phyloP scores from a whole-genome alignment of 2,797 vertebrate genomes.

The Anguilla marmorata region DNA sequence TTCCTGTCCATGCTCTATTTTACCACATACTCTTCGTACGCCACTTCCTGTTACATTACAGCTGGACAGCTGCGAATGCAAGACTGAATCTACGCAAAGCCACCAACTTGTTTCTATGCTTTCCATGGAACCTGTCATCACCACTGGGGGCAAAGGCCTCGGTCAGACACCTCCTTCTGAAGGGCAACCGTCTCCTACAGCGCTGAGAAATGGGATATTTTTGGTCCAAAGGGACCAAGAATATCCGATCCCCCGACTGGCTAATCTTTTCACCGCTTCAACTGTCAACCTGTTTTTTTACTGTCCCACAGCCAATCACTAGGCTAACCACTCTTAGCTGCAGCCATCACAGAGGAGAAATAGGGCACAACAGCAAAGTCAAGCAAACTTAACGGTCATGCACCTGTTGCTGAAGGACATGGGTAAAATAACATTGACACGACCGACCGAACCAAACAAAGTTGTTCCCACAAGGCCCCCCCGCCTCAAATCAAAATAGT shows the following conservation, averaged over 20 bases:
- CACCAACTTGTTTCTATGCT: background rate
- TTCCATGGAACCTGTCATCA: background rate
- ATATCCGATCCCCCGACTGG: too few relatives aligned
- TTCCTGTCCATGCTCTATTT: background rate
- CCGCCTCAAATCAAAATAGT: background rate
- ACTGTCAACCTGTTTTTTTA: background rate
- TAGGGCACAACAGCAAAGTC: background rate
- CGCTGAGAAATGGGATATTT: background rate
- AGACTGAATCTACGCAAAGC: background rate
- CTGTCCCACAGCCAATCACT: background rate
- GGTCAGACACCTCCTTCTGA: background rate
- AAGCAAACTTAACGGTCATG: background rate
- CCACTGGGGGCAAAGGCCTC: background rate
- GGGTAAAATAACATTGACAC: background rate
- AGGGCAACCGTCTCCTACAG: background rate
- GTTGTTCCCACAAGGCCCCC: background rate
- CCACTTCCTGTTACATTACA: background rate
- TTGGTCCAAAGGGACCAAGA: background rate
- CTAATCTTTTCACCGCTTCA: background rate
- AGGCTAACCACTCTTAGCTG: background rate
- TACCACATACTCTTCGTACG: too few relatives aligned
- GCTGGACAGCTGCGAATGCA: background rate
- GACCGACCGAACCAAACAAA: too few relatives aligned
- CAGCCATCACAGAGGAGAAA: background rate
- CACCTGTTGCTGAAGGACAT: background rate